Base-by-base conservation (phyloP, 2,113 vertebrate species). In the Orientallactaga bullata region DNA sequence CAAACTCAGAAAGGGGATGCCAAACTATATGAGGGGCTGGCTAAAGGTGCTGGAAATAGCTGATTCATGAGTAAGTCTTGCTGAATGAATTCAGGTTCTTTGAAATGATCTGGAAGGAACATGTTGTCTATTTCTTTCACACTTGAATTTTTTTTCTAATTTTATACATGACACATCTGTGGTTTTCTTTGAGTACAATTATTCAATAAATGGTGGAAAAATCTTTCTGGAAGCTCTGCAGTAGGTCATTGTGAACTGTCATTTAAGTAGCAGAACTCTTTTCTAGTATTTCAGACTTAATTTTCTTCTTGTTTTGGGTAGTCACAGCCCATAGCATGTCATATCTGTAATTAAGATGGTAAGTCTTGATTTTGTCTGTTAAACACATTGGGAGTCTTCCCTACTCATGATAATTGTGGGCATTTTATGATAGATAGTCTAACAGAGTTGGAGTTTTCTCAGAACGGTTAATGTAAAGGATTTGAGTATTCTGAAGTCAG, bases 61-160 rank as follows among this genome's bases (percentile, higher is more conserved):
- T 65, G 66, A 63, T 72, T 81, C 5, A 12, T 85, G 47, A 81
- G 2, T 68, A 63, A 74, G 35, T 66, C 39, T 69, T 91, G 30
- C 66, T 89, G 88, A 39, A 55, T 37, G 66, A 94, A 80, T 76
- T 12, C 5, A 93, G 73, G 24, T 76, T 86, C n/a, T 85, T 93
- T 78, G 69, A 90, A 77, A 68, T 85, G 51, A 92, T 37, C 2
- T 74, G 55, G 55, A 55, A 18, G 58, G 28, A 68, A 7, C 13
- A 65, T 74, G 35, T 83, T 69, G 58, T 5, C 69, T 71, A 3
- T 89, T 93, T 85, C 39, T 68, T n/a, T 74, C 68, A 35, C 17
- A 47, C 71, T 13, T 63, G 26, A 23, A n/a, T 18, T 63, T 13
- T 58, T 85, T 3, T 47, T 61, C 80, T 79, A 74, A 47, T 55